Evolutionary conservation across 2,113 vertebrate species (phyloP).

Genomic region (Oncorhynchus nerka): DNA sequence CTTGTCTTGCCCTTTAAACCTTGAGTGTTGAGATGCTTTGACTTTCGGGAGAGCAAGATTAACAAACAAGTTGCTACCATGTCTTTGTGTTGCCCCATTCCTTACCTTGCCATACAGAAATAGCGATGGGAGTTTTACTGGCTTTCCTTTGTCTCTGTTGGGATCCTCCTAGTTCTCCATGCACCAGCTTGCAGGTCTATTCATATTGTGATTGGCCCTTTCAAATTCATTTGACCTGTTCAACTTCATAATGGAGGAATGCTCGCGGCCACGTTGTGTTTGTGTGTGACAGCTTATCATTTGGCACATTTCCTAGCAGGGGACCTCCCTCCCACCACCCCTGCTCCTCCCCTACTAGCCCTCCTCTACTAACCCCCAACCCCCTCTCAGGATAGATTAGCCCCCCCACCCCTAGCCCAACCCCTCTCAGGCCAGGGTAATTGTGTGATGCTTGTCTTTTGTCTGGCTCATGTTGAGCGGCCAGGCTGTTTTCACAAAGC

Average conservation of each 20-base stretch:
- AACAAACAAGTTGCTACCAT: neutral
- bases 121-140: neutral
- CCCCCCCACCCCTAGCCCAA: neutral
- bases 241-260: neutral
- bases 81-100: neutral
- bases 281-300: conserved; percentile 8
- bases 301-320: conserved; percentile 14
- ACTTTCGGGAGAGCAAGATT: neutral
- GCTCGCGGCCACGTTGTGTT: neutral
- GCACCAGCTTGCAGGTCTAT: conserved; percentile 18
- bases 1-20: neutral
- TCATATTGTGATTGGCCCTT: conserved; percentile 57
- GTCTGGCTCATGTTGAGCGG: conserved; percentile 59
- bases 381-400: neutral
- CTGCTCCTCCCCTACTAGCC: neutral
- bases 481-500: conserved; percentile 63
- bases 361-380: neutral
- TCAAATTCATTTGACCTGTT: conserved; percentile 49
- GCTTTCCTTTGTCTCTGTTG: neutral
- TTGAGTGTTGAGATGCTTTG: neutral
- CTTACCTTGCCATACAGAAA: neutral
- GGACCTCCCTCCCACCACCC: conserved; percentile 36
- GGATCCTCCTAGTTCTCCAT: neutral
- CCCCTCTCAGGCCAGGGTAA: conserved; percentile 42
- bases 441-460: conserved; percentile 65